These are phyloP conservation scores for Leucophora obtusa DNA, from an alignment of 2,888 invertebrate species.

Conservation along the genomic window DNA sequence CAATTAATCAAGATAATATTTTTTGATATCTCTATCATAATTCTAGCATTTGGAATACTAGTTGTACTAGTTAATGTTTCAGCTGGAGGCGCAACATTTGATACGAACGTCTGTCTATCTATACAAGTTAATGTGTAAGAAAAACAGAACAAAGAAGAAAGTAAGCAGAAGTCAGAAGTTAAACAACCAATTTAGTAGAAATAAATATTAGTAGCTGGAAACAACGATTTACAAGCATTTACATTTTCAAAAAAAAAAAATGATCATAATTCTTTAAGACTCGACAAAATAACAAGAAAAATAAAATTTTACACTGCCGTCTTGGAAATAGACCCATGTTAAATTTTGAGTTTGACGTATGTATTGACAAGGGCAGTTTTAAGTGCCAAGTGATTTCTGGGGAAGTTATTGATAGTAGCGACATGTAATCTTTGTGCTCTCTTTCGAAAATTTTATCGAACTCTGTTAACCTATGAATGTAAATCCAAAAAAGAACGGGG, in stretches of 20 bases:
- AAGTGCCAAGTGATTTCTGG: no score
- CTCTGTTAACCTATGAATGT: no score
- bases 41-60: neutral
- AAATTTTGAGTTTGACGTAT: no score
- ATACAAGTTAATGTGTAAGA: neutral
- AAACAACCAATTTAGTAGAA: constrained; percentile 5
- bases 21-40: constrained; percentile 30
- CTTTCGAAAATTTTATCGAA: no score
- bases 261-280: constrained; percentile 18
- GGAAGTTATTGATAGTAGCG: no score
- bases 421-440: no score
- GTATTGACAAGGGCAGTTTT: no score
- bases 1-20: constrained; percentile 32
- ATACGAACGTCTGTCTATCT: neutral
- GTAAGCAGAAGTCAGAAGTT: constrained; percentile 3
- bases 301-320: neutral
- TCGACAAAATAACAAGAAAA: neutral
- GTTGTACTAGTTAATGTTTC: neutral
- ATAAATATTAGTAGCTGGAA: constrained; percentile 13
- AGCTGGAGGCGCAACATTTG: neutral
- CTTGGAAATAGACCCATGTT: neutral
- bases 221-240: constrained; percentile 18
- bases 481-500: no score
- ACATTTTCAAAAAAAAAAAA: constrained; percentile 15
- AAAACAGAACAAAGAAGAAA: neutral